Percentiles rank a stretch among this genome's conserved stretches.
These are phyloP conservation scores for Microcebus jonahi DNA, from an alignment of 2,113 vertebrate species.

Conservation along the genomic window DNA sequence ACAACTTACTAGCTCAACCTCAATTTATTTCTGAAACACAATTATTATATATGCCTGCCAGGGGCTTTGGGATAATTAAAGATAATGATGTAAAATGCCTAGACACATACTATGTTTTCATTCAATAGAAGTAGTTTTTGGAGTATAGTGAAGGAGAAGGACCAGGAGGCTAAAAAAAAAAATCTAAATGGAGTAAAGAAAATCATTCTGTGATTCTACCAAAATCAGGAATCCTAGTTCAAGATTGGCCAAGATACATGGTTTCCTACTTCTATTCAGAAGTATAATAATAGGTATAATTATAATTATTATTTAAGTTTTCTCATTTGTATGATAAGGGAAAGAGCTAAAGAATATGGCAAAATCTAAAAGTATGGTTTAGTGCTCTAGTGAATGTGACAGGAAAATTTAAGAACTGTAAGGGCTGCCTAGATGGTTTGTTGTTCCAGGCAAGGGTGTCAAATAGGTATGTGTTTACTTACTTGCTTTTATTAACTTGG, in stretches of 20 bases:
- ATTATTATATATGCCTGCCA: not conserved
- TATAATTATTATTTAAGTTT: not conserved
- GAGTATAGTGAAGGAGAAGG: not conserved
- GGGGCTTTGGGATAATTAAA: not conserved
- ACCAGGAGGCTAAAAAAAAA: not conserved
- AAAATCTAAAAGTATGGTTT: not conserved
- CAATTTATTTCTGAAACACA: slow-evolving; percentile 4
- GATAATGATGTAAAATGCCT: not conserved
- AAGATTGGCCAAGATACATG: not conserved
- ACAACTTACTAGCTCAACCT: not conserved
- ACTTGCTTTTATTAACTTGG: not conserved
- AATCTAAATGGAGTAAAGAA: not conserved
- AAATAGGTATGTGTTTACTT: not conserved
- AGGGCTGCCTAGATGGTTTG: not conserved
- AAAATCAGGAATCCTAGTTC: not conserved
- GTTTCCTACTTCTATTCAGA: not conserved
- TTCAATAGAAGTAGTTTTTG: not conserved
- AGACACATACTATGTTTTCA: not conserved
- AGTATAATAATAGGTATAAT: not conserved
- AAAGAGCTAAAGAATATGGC: not conserved
- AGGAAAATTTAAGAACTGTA: not conserved
- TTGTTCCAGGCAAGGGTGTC: not conserved
- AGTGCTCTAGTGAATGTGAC: not conserved
- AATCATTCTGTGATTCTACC: not conserved
- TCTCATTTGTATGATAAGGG: not conserved